A percentile compares a stretch with the other conserved stretches of the same genome.
Conservation (phyloP, 2,888 invertebrate species). For the Pachydiplax longipennis region DNA sequence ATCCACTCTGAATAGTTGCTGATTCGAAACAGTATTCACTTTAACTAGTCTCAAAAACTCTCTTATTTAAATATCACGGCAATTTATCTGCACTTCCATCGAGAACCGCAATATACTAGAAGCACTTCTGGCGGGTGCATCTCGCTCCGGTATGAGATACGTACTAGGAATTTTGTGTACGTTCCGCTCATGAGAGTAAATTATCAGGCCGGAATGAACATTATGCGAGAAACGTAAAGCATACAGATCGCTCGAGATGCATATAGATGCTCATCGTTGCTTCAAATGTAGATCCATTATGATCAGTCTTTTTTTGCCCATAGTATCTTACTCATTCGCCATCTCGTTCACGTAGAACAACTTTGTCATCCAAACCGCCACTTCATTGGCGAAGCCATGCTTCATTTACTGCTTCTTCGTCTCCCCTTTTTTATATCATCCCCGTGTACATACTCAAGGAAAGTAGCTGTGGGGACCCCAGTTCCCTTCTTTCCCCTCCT, state of each 20-base stretch:
- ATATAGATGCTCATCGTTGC: background rate
- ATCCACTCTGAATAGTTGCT: no score
- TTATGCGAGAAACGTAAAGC: no score
- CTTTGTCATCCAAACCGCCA: background rate
- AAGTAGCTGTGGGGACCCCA: background rate
- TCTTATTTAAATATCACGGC: no score
- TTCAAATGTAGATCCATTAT: background rate
- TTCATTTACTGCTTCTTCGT: background rate
- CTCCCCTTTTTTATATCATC: background rate
- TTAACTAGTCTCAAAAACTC: no score
- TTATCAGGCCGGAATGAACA: no score
- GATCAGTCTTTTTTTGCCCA: background rate
- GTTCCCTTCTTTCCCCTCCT: background rate
- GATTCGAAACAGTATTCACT: no score
- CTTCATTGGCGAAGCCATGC: background rate
- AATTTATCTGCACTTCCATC: no score
- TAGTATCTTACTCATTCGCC: background rate
- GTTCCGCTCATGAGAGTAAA: no score
- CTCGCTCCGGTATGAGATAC: no score
- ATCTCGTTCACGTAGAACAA: background rate
- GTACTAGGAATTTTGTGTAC: no score
- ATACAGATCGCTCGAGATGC: background rate
- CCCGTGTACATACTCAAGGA: background rate
- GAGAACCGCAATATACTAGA: no score
- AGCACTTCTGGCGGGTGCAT: no score